A percentile compares a stretch with the other conserved stretches of the same genome.
phyloP scores from a whole-genome alignment of 2,888 invertebrate species.

The Drosophila borborema region DNA sequence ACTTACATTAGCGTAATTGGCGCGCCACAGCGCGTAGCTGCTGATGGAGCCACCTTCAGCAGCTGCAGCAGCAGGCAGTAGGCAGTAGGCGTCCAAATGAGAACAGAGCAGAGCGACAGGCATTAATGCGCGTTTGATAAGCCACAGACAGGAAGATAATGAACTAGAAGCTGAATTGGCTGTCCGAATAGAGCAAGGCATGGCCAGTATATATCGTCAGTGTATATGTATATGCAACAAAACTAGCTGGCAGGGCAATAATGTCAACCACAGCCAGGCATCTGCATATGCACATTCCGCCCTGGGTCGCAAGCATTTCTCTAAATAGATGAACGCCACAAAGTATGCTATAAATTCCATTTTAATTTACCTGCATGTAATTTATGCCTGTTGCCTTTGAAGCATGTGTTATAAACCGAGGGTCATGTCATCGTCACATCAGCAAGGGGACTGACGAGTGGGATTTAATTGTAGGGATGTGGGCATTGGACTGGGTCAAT shows the following conservation, averaged over 20 bases:
- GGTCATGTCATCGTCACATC: no score
- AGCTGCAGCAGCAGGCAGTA: constrained; percentile 21
- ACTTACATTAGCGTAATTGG: constrained; percentile 78
- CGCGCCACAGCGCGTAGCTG: constrained; percentile 41
- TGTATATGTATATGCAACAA: not conserved
- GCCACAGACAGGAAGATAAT: constrained; percentile 23
- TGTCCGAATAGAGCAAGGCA: not conserved
- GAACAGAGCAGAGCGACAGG: constrained; percentile 19
- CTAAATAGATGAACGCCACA: constrained; percentile 74
- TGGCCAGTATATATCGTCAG: no score
- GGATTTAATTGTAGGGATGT: no score
- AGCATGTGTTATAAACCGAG: no score
- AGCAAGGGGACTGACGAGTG: no score
- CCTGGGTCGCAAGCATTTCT: constrained; percentile 45
- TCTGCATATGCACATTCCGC: not conserved
- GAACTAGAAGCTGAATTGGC: constrained; percentile 15
- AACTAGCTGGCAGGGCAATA: constrained; percentile 15
- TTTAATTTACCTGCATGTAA: constrained; percentile 83
- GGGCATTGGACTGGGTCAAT: no score
- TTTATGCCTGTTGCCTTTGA: no score
- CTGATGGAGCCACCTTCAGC: constrained; percentile 29
- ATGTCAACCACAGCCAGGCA: constrained; percentile 24
- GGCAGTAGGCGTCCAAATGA: constrained; percentile 23
- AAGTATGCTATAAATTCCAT: constrained; percentile 81
- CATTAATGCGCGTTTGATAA: constrained; percentile 44